phyloP scores from a whole-genome alignment of 2,888 invertebrate species.

The Ormyrus nitidulus region DNA sequence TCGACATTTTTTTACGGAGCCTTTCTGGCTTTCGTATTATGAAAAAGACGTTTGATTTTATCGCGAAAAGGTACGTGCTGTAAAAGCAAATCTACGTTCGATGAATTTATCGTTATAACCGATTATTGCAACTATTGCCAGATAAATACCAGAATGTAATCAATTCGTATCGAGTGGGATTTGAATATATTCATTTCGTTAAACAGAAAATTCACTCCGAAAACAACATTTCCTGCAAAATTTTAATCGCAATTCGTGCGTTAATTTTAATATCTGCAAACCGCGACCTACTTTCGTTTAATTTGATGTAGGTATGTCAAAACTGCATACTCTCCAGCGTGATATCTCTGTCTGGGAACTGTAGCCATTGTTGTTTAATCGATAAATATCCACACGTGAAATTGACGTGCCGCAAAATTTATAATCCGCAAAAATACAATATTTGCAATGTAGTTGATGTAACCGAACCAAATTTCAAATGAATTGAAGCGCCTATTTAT shows the following conservation, averaged over 20 bases:
- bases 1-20: no score
- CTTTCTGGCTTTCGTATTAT: no score
- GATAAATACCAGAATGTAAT: no score
- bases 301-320: conserved; percentile 35
- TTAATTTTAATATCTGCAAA: conserved; percentile 37
- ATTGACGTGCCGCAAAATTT: conserved; percentile 17
- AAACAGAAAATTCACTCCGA: neutral
- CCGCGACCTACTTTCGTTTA: conserved; percentile 33
- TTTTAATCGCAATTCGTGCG: conserved; percentile 14
- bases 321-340: conserved; percentile 24
- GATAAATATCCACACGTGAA: conserved; percentile 22
- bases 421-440: conserved; percentile 28
- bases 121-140: no score
- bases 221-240: conserved; percentile 1
- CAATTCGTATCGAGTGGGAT: no score
- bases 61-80: no score
- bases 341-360: conserved; percentile 20
- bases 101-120: no score
- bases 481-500: no score
- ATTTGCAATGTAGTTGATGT: neutral
- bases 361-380: conserved; percentile 40
- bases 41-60: no score
- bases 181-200: neutral
- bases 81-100: no score
- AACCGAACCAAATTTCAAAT: no score